Base-by-base conservation (phyloP, 92 coral and sea anemone genomes). In the Porites rus region DNA sequence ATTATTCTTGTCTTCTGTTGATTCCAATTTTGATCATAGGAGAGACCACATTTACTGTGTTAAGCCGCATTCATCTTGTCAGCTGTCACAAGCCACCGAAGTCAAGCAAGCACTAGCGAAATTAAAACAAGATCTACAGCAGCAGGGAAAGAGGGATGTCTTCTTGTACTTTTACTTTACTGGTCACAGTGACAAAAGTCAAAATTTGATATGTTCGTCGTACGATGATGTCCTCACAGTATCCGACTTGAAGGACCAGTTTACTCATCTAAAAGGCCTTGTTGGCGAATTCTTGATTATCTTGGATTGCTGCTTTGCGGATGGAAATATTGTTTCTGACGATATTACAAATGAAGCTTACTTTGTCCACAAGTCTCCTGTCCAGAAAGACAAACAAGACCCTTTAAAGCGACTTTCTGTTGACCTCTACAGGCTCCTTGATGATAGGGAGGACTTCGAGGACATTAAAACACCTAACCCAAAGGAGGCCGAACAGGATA, bases 281-380 rank as follows among this genome's bases (percentile, higher is more conserved):
- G 78, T 72, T 17, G 14, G 46, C 60, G 87, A 83, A 64, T 71
- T 74, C 51, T 22, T 83, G 70, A 60, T 83, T 12, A 72, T 83
- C 51, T 59, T 83, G 69, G 87, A 83, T 61, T 83, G 87, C 60
- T 83, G 87, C 18, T 83, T 25, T 63, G 87, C 87, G 8, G 87
- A 83, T 72, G 79, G 87, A 16, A 83, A 58, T 69, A 72, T 83
- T 72, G 20, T 79, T 17, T 67, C 74, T 7, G 54, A 80, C 18
- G 54, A 68, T 24, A 13, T 80, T 53, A 52, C 56, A 18, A 63
- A 69, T 52, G 84, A 56, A 16, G 25, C 14, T 31, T 80, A 24
- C 54, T 25, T 80, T 8, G 74, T 80, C 3, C 28, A 31, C 76
- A 80, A 80, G 54, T 80, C 84, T 52, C 52, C 14, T 13, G 10